Conservation (phyloP, 2,888 invertebrate genomes). For the Schizaphis graminum region DNA sequence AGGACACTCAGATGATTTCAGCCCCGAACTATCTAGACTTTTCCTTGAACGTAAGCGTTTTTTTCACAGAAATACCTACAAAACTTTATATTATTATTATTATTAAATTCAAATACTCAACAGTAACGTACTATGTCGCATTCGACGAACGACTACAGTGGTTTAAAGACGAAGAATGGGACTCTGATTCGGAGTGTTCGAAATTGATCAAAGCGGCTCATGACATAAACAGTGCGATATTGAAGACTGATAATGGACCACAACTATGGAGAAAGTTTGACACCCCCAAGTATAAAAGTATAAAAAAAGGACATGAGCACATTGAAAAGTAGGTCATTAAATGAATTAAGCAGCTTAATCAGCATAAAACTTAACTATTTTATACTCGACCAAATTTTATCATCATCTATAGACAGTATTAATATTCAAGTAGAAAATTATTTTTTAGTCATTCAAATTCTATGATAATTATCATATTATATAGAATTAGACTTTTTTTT, state of each 20-base stretch:
- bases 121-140: conserved; percentile 82
- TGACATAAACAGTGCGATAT: conserved; percentile 79
- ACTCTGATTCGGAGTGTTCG: conserved; percentile 76
- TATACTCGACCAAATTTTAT: too few relatives aligned
- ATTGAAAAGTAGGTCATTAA: conserved; percentile 74
- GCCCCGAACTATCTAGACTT: conserved; percentile 79
- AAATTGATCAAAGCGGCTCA: conserved; percentile 81
- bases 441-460: too few relatives aligned
- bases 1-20: conserved; percentile 75
- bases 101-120: conserved; percentile 46
- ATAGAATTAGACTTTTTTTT: too few relatives aligned
- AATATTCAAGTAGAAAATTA: too few relatives aligned
- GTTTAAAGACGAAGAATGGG: conserved; percentile 77
- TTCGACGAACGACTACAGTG: conserved; percentile 80
- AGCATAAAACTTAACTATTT: too few relatives aligned
- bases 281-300: conserved; percentile 80
- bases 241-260: conserved; percentile 79
- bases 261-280: conserved; percentile 80
- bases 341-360: neutral
- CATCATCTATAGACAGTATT: too few relatives aligned
- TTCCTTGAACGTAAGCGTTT: conserved; percentile 81
- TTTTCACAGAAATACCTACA: neutral
- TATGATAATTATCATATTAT: too few relatives aligned
- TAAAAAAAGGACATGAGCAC: conserved; percentile 78
- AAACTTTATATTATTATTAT: conserved; percentile 7